These are phyloP conservation scores for Cyphomyrmex costatus DNA, from an alignment of 1,140 invertebrate genomes.

Conservation along the genomic window DNA sequence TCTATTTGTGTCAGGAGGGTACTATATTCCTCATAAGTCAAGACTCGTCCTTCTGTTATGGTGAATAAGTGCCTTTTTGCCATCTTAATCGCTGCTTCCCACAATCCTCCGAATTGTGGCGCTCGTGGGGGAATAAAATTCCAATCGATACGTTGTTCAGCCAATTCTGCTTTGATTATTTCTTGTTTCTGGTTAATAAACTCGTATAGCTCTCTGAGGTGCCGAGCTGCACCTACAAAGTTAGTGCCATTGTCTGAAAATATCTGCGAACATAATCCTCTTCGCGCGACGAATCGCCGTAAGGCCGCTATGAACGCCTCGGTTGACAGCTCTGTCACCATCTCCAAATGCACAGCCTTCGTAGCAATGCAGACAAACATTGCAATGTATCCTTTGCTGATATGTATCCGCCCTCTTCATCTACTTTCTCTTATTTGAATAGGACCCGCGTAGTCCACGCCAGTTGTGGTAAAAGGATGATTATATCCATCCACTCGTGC, in stretches of 20 bases:
- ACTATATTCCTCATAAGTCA: background rate
- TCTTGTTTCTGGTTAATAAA: background rate
- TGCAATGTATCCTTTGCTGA: background rate
- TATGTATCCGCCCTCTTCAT: background rate
- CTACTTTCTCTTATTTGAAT: background rate
- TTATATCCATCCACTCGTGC: background rate
- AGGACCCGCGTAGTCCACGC: background rate
- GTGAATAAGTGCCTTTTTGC: slow-evolving; percentile 72
- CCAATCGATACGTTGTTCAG: slow-evolving; percentile 29
- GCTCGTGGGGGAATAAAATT: slow-evolving; percentile 42
- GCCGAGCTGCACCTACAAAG: background rate
- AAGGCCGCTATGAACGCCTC: background rate
- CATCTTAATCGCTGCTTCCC: slow-evolving; percentile 75
- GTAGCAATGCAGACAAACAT: background rate
- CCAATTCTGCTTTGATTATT: background rate
- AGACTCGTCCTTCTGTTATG: background rate
- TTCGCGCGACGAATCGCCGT: background rate
- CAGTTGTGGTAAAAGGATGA: background rate
- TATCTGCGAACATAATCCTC: background rate
- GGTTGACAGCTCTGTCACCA: background rate
- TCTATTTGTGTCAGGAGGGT: background rate
- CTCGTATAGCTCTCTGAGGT: background rate
- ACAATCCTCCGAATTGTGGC: slow-evolving; percentile 47
- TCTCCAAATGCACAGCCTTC: background rate
- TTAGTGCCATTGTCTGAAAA: background rate